Conservation (phyloP, 1,140 invertebrate species). For the Semibalanus balanoides region DNA sequence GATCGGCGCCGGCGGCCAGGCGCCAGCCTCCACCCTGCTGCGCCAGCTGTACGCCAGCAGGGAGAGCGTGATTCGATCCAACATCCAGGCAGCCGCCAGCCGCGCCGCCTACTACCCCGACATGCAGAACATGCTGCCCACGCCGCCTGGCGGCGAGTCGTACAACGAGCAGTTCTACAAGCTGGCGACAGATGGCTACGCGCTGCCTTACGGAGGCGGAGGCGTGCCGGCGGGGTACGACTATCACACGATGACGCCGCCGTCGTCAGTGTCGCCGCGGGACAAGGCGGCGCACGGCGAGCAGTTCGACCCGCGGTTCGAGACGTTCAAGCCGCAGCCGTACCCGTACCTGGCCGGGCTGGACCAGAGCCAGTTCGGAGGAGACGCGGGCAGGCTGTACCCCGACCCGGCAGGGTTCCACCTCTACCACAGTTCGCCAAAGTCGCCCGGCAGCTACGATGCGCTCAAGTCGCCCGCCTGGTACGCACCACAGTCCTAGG, state of each 20-base stretch:
- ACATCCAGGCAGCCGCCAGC: constrained; percentile 46
- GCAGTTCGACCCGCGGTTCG: constrained; percentile 43
- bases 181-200: constrained; percentile 13
- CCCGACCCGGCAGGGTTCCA: constrained; percentile 66
- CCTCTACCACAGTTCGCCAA: constrained; percentile 59
- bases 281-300: constrained; percentile 46
- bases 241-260: constrained; percentile 79
- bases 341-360: constrained; percentile 44
- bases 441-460: constrained; percentile 41
- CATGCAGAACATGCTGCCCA: constrained; percentile 18
- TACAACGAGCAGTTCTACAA: constrained; percentile 17
- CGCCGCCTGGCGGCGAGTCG: constrained; percentile 15
- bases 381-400: constrained; percentile 63
- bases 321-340: constrained; percentile 79
- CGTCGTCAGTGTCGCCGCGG: constrained; percentile 80
- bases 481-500: constrained; percentile 59
- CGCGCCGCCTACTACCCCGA: constrained; percentile 20
- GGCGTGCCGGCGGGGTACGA: constrained; percentile 20
- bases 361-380: constrained; percentile 39
- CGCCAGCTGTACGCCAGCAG: constrained; percentile 81
- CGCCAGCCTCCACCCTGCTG: constrained; percentile 69
- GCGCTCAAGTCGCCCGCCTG: constrained; percentile 43
- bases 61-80: constrained; percentile 83
- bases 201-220: constrained; percentile 16
- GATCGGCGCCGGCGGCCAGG: constrained; percentile 49